Percentiles rank a stretch among this genome's conserved stretches.
Evolutionary conservation across 1,140 invertebrate genomes (phyloP).

Genomic region (Sarcophaga peregrina): DNA sequence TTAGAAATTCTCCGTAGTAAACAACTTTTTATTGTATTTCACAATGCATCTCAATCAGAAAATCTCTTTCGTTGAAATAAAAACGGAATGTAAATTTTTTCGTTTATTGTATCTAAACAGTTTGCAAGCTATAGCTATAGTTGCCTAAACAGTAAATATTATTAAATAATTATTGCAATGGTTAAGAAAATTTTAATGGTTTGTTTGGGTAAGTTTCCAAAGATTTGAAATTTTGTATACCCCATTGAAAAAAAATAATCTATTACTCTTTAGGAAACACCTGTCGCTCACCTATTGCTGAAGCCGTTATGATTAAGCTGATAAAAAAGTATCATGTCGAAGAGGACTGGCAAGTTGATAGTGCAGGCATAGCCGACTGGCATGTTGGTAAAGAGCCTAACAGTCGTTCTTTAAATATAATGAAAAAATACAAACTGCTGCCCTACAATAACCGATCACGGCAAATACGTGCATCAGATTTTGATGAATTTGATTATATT

Average conservation of each 20-base stretch:
- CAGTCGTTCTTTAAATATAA: constrained; percentile 73
- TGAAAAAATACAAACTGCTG: constrained; percentile 74
- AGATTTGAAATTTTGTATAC: background rate
- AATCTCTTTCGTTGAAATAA: background rate
- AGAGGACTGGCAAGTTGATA: constrained; percentile 84
- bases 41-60: constrained; percentile 38
- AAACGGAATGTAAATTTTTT: background rate
- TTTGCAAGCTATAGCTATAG: too few relatives aligned
- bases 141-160: too few relatives aligned
- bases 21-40: background rate
- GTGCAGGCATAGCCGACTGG: constrained; percentile 85
- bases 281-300: constrained; percentile 93
- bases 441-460: constrained; percentile 75
- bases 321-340: constrained; percentile 72
- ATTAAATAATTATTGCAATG: background rate
- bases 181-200: constrained; percentile 7
- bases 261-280: constrained; percentile 78
- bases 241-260: background rate
- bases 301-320: constrained; percentile 83
- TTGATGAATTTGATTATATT: constrained; percentile 84
- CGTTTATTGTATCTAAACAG: too few relatives aligned
- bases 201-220: background rate
- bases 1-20: background rate
- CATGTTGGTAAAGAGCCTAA: constrained; percentile 86
- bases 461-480: constrained; percentile 76